These are phyloP conservation scores for Parazoanthus darwini DNA, from an alignment of 92 coral and sea anemone genomes.

Conservation along the genomic window DNA sequence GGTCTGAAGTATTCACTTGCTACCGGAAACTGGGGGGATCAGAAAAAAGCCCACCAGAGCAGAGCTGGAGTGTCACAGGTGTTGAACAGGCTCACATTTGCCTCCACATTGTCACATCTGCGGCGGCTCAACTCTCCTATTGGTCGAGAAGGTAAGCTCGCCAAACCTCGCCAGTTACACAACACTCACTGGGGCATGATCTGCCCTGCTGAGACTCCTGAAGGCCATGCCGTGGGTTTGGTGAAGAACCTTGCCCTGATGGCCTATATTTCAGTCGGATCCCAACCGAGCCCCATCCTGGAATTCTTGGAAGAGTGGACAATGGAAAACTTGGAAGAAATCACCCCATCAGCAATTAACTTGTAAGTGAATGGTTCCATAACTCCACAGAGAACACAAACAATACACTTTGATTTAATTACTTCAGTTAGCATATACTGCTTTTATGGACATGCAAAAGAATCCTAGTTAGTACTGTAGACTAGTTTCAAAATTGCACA, in stretches of 20 bases:
- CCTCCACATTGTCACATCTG: conserved; percentile 94
- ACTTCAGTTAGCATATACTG: not conserved
- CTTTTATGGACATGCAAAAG: too few species aligned
- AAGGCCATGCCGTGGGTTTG: conserved; percentile 98
- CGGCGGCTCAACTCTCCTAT: conserved; percentile 99
- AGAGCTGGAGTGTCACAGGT: conserved; percentile 99
- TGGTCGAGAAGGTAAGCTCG: conserved; percentile 98
- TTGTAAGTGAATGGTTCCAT: conserved; percentile 58
- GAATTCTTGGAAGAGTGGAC: conserved; percentile 99
- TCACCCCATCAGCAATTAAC: conserved; percentile 95
- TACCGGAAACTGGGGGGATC: conserved; percentile 99
- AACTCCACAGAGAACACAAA: too few species aligned
- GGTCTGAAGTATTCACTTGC: conserved; percentile 95
- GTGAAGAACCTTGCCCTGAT: conserved; percentile 97
- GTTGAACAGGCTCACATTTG: conserved; percentile 92
- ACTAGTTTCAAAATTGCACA: too few species aligned
- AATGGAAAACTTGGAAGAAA: conserved; percentile 98
- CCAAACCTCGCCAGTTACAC: conserved; percentile 96
- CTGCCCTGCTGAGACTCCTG: conserved; percentile 99
- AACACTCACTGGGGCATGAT: conserved; percentile 99
- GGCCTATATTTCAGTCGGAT: conserved; percentile 99
- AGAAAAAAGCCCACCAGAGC: conserved; percentile 96
- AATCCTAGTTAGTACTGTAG: too few species aligned
- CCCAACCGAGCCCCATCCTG: conserved; percentile 97
- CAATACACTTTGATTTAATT: too few species aligned